Evolutionary conservation across 1,140 invertebrate genomes (phyloP), one percentile per base, ranked within the genome.

Genomic region (Drosophila pandora): DNA sequence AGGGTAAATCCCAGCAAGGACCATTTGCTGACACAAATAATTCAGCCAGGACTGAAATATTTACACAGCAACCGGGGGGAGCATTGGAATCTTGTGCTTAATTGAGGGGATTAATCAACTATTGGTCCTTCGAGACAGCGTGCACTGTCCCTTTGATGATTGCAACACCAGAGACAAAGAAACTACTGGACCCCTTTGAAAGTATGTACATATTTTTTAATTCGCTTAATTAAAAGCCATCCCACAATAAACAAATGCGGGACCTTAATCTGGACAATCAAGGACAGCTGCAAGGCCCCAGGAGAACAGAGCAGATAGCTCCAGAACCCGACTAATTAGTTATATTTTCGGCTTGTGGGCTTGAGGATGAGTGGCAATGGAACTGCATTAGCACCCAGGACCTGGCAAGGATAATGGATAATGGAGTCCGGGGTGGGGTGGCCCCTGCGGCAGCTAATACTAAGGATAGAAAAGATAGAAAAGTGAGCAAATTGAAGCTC

Each of bases 251-350:
- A 48, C 34, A 25, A 48, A 28, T 37, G 17, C 32, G 22, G 30
- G 41, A 30, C 2, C 32, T 30, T 28, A 28, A 3, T 41, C n/a
- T 17, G 54, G 30, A 22, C 47, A 62, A 75, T 52, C 45, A 75
- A 13, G 8, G 53, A 43, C 79, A 82, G 79, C 75, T 83, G 79
- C 13, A 7, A 43, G 53, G 28, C 21, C 54, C 43, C 55, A 17
- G 3, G 47, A 58, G 32, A 17, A 22, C 8, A 25, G 30, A 32
- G n/a, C 17, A 6, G 13, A 45, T 21, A 21, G 7, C 13, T 17
- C 41, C 41, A 17, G 39, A 34, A n/a, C 21, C 1, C 25, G 34
- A 60, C 69, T 82, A 83, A 83, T 84, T 83, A 83, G 71, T 63
- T 79, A n/a, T 69, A 63, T 63, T 62, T 54, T n/a, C 47, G 43